Base-by-base conservation (phyloP, 1,140 invertebrate genomes). In the Apis dorsata region DNA sequence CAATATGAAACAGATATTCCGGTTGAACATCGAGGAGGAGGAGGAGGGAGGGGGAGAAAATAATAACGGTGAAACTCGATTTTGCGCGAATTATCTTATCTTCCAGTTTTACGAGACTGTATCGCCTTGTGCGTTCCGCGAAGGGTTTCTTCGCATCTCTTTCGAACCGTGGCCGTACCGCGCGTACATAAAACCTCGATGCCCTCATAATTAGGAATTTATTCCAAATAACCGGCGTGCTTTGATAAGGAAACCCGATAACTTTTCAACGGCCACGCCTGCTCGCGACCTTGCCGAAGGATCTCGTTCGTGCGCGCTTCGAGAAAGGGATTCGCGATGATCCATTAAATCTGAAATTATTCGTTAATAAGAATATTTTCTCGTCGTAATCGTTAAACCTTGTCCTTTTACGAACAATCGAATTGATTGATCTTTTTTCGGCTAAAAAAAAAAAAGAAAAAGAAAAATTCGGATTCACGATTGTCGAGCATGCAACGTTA, bases 51-150 rank as follows among this genome's bases (percentile, higher is more conserved):
- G 11, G 19, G 57, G 17, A 21, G 55, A 49, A 21, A 73, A 68
- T 77, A 69, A 81, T 81, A 81, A 81, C 73, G 80, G 80, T 81
- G 63, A 76, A 57, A 24, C 63, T 5, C 53, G 34, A 55, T 34
- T 69, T 60, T 69, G 60, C 55, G 63, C 80, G 55, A 77, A 81
- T 81, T 81, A 76, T 81, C 73, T 81, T 81, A 81, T 81, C 79
- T 51, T 9, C 44, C 63, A 59, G 72, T 81, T 81, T 69, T 57
- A 68, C 72, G 44, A 53, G 44, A 34, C 53, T 34, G 24, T 77
- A 34, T 75, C 79, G 60, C 44, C 57, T 74, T 28, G 71, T 51
- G 34, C 65, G 34, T 57, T 57, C 70, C 49, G 28, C 72, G 72
- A 76, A 76, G 19, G 55, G 19, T 79, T 72, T 63, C n/a, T 72